phyloP scores from a whole-genome alignment of 2,888 invertebrate species.

The Melanotus villosus region DNA sequence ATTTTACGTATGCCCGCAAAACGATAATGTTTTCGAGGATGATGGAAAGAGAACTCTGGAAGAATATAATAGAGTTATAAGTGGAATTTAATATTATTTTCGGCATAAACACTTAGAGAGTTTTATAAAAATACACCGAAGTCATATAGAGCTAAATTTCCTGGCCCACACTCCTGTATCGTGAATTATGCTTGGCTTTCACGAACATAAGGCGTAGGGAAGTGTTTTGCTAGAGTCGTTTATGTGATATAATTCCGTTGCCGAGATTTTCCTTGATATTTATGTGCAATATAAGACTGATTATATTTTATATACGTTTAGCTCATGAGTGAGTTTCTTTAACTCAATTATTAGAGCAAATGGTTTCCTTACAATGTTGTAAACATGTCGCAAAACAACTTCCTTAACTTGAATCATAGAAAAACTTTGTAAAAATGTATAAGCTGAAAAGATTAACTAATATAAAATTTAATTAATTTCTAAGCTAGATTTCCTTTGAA shows the following conservation, averaged over 20 bases:
- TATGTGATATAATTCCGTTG: constrained; percentile 60
- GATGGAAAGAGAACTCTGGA: no score
- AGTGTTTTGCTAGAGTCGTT: constrained; percentile 61
- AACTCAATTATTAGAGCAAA: constrained; percentile 46
- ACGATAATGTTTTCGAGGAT: no score
- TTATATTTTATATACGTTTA: constrained; percentile 57
- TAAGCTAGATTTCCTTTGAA: no score
- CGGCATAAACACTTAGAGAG: constrained; percentile 21
- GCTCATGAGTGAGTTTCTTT: constrained; percentile 52
- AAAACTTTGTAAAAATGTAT: no score
- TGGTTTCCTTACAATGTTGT: no score
- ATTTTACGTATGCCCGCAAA: neutral
- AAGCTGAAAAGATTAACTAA: no score
- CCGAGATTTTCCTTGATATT: constrained; percentile 61
- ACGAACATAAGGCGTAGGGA: constrained; percentile 59
- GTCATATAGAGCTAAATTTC: constrained; percentile 53
- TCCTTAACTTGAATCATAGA: no score
- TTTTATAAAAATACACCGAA: constrained; percentile 47
- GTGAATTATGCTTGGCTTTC: constrained; percentile 60
- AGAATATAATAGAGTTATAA: no score
- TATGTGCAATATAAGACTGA: constrained; percentile 61
- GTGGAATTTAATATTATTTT: no score
- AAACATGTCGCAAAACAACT: no score
- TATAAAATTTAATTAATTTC: no score
- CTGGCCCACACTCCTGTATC: constrained; percentile 52